Evolutionary conservation across 2,888 invertebrate species (phyloP).

Genomic region (Perizoma affinitatum): DNA sequence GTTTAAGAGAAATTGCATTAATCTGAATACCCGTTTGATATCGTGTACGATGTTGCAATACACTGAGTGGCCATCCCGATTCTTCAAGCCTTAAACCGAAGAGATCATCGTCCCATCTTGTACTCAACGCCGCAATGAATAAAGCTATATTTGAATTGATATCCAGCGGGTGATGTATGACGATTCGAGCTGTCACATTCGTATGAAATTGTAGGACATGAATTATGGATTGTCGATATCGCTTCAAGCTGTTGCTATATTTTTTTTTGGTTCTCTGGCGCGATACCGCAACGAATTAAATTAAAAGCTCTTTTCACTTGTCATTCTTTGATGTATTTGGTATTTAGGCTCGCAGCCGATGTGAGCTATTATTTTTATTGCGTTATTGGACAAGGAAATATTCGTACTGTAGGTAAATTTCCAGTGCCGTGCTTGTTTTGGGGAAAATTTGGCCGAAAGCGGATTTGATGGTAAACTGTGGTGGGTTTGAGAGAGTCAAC

Average conservation of each 20-base stretch:
- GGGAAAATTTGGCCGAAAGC: slow-evolving; percentile 9
- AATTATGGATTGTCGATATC: slow-evolving; percentile 85
- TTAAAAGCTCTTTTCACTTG: slow-evolving; percentile 84
- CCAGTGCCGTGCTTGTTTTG: slow-evolving; percentile 21
- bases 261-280: slow-evolving; percentile 78
- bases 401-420: slow-evolving; percentile 9
- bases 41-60: slow-evolving; percentile 82
- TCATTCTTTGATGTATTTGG: slow-evolving; percentile 81
- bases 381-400: slow-evolving; percentile 22
- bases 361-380: slow-evolving; percentile 55
- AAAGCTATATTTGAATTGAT: slow-evolving; percentile 61
- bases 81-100: slow-evolving; percentile 52
- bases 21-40: slow-evolving; percentile 83
- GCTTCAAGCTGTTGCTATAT: slow-evolving; percentile 83
- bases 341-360: slow-evolving; percentile 66
- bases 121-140: slow-evolving; percentile 47
- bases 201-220: slow-evolving; percentile 84
- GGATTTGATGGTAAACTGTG: slow-evolving; percentile 8
- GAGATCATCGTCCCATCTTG: slow-evolving; percentile 45
- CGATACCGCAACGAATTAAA: slow-evolving; percentile 83
- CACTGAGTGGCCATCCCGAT: slow-evolving; percentile 60
- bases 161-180: slow-evolving; percentile 50
- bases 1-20: slow-evolving; percentile 84
- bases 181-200: slow-evolving; percentile 56
- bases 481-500: background rate